These are phyloP conservation scores for Sinocyclocheilus rhinocerous DNA, from an alignment of 2,113 vertebrate species.

Conservation along the genomic window DNA sequence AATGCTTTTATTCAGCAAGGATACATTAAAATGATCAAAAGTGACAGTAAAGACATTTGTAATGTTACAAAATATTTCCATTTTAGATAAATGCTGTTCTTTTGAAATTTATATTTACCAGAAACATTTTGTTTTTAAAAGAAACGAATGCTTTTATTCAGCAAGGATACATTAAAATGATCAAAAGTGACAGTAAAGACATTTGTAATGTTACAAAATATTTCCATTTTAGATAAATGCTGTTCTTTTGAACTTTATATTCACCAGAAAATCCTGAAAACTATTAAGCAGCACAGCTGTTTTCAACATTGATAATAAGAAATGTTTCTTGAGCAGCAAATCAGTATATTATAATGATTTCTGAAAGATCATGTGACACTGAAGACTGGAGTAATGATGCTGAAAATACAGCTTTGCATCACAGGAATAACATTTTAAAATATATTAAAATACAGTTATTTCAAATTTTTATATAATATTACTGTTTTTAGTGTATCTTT, in stretches of 20 bases:
- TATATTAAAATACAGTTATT: not conserved
- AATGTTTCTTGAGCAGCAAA: not conserved
- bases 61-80: not conserved
- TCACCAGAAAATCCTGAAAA: not conserved
- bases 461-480: not conserved
- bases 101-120: too few species aligned
- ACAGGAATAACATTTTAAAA: not conserved
- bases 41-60: not conserved
- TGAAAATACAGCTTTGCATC: not conserved
- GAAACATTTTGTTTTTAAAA: not conserved
- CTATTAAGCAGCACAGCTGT: not conserved
- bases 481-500: not conserved
- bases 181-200: not conserved
- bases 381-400: not conserved
- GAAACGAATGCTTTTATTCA: not conserved
- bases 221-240: not conserved
- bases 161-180: not conserved
- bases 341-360: not conserved
- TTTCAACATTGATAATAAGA: not conserved
- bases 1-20: not conserved
- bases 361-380: not conserved
- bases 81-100: not conserved
- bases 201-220: not conserved
- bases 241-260: not conserved
- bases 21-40: not conserved